Conservation (phyloP, 1,140 invertebrate species). For the Paraescarpia echinospica region DNA sequence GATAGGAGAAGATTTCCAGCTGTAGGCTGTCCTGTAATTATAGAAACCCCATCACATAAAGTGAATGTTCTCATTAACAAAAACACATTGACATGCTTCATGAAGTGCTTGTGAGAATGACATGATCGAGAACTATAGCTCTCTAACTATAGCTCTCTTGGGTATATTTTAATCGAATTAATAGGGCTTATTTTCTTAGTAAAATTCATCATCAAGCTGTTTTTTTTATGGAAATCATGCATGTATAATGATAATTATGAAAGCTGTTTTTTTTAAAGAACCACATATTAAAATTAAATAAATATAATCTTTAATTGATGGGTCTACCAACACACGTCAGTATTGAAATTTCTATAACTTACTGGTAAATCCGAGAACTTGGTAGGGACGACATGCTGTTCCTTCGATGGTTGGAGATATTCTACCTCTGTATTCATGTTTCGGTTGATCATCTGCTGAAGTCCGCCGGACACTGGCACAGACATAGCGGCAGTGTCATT, state of each 20-base stretch:
- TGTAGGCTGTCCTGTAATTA: constrained; percentile 15
- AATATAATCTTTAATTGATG: too few relatives aligned
- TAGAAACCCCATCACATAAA: background rate
- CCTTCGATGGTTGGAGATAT: background rate
- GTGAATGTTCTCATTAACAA: background rate
- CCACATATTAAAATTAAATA: too few relatives aligned
- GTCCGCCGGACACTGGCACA: background rate
- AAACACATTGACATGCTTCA: background rate
- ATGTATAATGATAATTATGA: too few relatives aligned
- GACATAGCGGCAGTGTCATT: background rate
- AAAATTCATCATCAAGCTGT: background rate
- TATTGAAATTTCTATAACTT: background rate
- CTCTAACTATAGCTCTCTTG: background rate
- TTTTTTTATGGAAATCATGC: background rate
- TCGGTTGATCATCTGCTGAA: background rate
- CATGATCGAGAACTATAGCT: background rate
- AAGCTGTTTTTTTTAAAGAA: too few relatives aligned
- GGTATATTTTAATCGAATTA: background rate
- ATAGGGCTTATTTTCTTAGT: background rate
- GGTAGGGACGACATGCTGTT: background rate
- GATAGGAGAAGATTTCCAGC: constrained; percentile 14
- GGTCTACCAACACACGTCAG: too few relatives aligned
- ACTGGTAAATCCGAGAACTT: background rate
- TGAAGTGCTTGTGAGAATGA: background rate
- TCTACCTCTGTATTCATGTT: background rate